phyloP scores from a whole-genome alignment of 1,140 invertebrate genomes.

The Tenebrio molitor region DNA sequence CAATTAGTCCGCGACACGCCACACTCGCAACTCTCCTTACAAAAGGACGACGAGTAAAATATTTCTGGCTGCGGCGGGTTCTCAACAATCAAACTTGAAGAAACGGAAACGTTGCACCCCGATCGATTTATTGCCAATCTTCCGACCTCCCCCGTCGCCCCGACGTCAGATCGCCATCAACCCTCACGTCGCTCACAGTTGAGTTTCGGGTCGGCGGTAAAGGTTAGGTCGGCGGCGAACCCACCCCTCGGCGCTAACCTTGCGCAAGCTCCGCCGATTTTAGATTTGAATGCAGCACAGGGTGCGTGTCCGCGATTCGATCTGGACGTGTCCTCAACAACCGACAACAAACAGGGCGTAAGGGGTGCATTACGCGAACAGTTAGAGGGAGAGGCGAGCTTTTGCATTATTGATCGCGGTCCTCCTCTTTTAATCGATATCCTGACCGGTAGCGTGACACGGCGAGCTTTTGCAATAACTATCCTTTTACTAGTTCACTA shows the following conservation, averaged over 20 bases:
- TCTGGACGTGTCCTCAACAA: constrained; percentile 21
- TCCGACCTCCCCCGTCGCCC: not conserved
- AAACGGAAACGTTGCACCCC: no score
- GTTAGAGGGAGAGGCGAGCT: not conserved
- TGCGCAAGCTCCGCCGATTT: constrained; percentile 5
- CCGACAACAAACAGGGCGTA: constrained; percentile 7
- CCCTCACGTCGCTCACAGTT: constrained; percentile 1
- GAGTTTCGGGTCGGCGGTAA: not conserved
- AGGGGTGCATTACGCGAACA: constrained; percentile 22
- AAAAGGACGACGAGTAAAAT: no score
- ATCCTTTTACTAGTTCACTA: constrained; percentile 32
- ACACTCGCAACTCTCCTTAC: no score
- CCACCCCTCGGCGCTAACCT: not conserved
- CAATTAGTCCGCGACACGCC: no score
- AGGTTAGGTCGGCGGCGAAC: constrained; percentile 11
- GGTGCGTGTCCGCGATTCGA: constrained; percentile 14
- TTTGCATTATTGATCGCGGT: constrained; percentile 42
- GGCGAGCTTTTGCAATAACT: constrained; percentile 41
- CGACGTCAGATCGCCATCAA: no score
- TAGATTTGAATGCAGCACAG: constrained; percentile 15
- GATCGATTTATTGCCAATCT: no score
- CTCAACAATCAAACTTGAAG: no score
- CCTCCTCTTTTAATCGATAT: constrained; percentile 41
- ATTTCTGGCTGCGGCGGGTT: no score
- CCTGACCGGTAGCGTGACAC: constrained; percentile 40